A percentile compares a stretch with the other conserved stretches of the same genome.
Conservation (phyloP, 2,113 vertebrate genomes). For the Triplophysa tibetana region DNA sequence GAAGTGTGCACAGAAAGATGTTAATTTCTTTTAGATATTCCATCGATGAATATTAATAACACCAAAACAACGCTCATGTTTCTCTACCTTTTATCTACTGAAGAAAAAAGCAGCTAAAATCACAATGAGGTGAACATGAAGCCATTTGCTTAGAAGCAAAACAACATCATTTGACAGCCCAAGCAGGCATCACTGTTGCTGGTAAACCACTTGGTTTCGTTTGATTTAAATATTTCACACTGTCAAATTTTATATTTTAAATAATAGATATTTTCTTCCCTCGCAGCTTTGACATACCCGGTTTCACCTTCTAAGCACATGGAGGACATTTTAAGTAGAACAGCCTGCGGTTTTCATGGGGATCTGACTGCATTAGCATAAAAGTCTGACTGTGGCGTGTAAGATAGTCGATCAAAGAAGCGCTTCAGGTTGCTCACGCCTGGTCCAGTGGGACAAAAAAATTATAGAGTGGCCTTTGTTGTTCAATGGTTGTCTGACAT, state of each 20-base stretch:
- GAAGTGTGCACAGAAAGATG: too few relatives aligned
- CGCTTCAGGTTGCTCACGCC: constrained; percentile 32
- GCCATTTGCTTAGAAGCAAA: too few relatives aligned
- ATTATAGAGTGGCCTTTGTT: constrained; percentile 10
- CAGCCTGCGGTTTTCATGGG: constrained; percentile 38
- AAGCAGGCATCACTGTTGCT: not conserved
- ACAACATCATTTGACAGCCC: not conserved
- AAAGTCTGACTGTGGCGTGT: constrained; percentile 1
- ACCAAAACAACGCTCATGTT: not conserved
- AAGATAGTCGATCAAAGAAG: constrained; percentile 33
- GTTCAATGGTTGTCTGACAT: not conserved
- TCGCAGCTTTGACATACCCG: constrained; percentile 6
- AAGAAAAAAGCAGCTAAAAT: too few relatives aligned
- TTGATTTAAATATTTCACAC: constrained; percentile 3
- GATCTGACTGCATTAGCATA: constrained; percentile 42
- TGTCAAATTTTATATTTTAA: constrained; percentile 3
- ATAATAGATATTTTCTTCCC: not conserved
- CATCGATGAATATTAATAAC: not conserved
- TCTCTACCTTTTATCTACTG: too few relatives aligned
- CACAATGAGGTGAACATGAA: too few relatives aligned
- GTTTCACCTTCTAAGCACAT: constrained; percentile 21
- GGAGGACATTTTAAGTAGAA: constrained; percentile 26
- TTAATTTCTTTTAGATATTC: not conserved
- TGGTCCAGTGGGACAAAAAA: constrained; percentile 32
- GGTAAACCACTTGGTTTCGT: not conserved